These are phyloP conservation scores for Drosophila quinaria DNA, from an alignment of 2,888 invertebrate genomes.

Conservation along the genomic window DNA sequence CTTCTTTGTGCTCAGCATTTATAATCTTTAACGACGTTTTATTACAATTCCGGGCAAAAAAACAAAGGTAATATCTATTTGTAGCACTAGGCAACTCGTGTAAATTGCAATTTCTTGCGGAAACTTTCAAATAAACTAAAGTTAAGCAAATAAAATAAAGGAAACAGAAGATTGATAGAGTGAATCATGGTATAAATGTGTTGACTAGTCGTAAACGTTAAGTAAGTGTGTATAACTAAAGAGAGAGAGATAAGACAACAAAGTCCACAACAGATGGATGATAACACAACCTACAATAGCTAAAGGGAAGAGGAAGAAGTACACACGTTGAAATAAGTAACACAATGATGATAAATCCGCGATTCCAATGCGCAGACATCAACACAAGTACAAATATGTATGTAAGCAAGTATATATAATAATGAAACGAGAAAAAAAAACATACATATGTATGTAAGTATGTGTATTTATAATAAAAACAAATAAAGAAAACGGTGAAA, in stretches of 20 bases:
- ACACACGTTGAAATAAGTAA: constrained; percentile 14
- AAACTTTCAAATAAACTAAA: not conserved
- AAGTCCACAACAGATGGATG: constrained; percentile 32
- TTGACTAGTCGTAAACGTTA: constrained; percentile 10
- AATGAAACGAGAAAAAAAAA: constrained; percentile 9
- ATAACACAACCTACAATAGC: constrained; percentile 27
- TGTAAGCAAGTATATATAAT: not conserved
- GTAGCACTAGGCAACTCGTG: not conserved
- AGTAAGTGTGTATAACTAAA: constrained; percentile 3
- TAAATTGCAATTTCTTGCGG: not conserved
- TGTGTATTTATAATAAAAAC: constrained; percentile 6
- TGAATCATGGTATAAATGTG: constrained; percentile 16
- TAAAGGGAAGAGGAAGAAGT: constrained; percentile 6
- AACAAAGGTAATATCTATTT: not conserved
- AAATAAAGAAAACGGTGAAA: constrained; percentile 46
- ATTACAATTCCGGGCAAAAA: not conserved
- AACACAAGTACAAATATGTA: constrained; percentile 36
- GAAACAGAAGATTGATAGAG: not conserved
- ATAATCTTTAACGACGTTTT: not conserved
- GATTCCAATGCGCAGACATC: constrained; percentile 48
- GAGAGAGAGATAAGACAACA: constrained; percentile 41
- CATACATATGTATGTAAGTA: not conserved
- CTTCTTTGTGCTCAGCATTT: not conserved
- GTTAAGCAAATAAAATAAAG: not conserved
- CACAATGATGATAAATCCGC: constrained; percentile 54